These are phyloP conservation scores for Adrianichthys oophorus DNA, from an alignment of 2,797 vertebrate species.

Conservation along the genomic window DNA sequence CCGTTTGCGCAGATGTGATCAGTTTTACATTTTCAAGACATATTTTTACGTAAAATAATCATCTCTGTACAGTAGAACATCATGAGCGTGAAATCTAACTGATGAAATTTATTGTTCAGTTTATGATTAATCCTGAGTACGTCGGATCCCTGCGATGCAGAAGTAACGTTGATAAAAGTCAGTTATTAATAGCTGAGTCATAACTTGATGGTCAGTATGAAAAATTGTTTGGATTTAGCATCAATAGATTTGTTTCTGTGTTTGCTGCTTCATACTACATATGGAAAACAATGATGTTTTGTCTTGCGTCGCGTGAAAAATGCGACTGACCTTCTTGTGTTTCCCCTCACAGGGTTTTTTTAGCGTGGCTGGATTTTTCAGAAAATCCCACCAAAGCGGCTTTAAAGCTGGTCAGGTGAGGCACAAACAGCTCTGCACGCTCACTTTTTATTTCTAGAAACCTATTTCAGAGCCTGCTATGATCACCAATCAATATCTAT, in stretches of 20 bases:
- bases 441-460: too few species aligned
- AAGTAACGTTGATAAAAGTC: conserved; percentile 7
- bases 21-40: too few species aligned
- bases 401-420: too few species aligned
- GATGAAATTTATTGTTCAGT: conserved; percentile 1
- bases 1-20: too few species aligned
- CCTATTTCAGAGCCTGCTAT: too few species aligned
- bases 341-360: too few species aligned
- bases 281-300: not conserved
- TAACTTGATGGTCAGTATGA: not conserved
- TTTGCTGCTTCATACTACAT: not conserved
- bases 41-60: not conserved
- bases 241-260: conserved; percentile 5
- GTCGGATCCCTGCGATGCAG: conserved; percentile 1
- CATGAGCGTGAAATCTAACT: conserved; percentile 1
- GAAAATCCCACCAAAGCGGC: too few species aligned
- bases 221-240: not conserved
- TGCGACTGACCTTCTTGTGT: too few species aligned
- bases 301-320: not conserved
- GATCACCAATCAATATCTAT: too few species aligned
- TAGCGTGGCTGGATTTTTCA: too few species aligned
- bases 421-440: too few species aligned
- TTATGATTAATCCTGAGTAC: not conserved
- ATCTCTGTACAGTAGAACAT: too few species aligned
- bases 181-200: conserved; percentile 2